These are phyloP conservation scores for Betta splendens DNA, from an alignment of 2,797 vertebrate species.

Conservation along the genomic window DNA sequence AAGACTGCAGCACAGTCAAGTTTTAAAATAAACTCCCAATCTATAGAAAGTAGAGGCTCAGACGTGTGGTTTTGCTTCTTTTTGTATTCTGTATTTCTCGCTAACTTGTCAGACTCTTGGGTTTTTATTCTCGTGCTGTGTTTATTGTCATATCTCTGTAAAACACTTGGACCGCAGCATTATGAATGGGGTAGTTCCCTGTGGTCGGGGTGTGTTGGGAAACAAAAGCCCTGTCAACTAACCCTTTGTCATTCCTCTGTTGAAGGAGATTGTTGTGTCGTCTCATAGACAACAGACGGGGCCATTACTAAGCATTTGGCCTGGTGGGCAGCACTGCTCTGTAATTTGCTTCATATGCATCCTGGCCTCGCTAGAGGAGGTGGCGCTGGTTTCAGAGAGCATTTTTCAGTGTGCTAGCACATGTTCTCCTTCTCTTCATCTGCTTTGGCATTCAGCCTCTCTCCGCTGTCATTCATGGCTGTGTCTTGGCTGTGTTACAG, in stretches of 20 bases:
- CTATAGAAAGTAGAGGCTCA: constrained; percentile 1
- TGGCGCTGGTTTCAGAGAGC: constrained; percentile 16
- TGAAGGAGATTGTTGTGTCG: constrained; percentile 56
- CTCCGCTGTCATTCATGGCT: constrained; percentile 41
- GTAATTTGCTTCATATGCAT: constrained; percentile 1
- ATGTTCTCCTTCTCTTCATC: constrained; percentile 33
- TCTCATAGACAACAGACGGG: constrained; percentile 58
- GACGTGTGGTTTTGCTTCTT: not conserved
- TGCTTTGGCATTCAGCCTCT: constrained; percentile 38
- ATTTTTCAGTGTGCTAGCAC: constrained; percentile 20
- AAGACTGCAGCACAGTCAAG: constrained; percentile 47
- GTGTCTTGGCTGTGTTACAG: constrained; percentile 71
- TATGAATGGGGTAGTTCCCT: constrained; percentile 4
- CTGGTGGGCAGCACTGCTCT: constrained; percentile 8
- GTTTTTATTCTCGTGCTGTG: not conserved
- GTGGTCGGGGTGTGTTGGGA: constrained; percentile 18
- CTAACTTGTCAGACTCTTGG: no score
- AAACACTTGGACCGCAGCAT: constrained; percentile 18
- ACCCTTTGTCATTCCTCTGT: constrained; percentile 73
- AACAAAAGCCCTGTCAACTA: constrained; percentile 33
- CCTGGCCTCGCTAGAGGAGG: constrained; percentile 42
- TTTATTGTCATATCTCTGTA: constrained; percentile 13
- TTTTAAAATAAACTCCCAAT: constrained; percentile 47
- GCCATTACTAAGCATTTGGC: constrained; percentile 50
- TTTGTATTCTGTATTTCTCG: not conserved